Evolutionary conservation across 2,888 invertebrate species (phyloP).

Genomic region (Andrena praecox): DNA sequence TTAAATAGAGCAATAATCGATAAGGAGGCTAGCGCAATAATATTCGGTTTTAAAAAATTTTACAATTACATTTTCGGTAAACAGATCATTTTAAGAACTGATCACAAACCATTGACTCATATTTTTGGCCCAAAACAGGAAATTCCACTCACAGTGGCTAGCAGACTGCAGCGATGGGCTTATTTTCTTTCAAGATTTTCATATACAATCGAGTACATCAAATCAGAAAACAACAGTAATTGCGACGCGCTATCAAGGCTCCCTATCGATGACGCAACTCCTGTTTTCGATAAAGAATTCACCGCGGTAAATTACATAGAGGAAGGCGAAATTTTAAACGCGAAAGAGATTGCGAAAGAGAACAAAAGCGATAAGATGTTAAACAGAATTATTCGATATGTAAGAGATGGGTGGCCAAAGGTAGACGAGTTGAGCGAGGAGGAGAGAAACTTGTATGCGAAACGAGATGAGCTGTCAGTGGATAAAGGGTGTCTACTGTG

Average conservation of each 20-base stretch:
- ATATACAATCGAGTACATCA: constrained; percentile 51
- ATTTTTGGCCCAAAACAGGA: constrained; percentile 51
- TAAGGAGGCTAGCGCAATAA: constrained; percentile 58
- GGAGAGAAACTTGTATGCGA: not conserved
- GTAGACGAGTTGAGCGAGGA: no score
- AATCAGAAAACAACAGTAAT: constrained; percentile 47
- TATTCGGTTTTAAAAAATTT: constrained; percentile 58
- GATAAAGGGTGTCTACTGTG: constrained; percentile 26
- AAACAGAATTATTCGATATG: no score
- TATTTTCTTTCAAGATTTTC: constrained; percentile 57
- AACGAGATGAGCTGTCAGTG: constrained; percentile 22
- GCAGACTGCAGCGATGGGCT: constrained; percentile 49
- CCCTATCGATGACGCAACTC: constrained; percentile 28
- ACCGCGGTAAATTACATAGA: constrained; percentile 8
- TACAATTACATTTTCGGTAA: constrained; percentile 10
- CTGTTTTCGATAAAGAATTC: not conserved
- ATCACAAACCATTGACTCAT: constrained; percentile 52
- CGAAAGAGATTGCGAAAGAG: no score
- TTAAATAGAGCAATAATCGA: constrained; percentile 54
- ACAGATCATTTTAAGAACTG: constrained; percentile 51
- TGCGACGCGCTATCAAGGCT: constrained; percentile 50
- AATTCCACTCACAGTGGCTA: constrained; percentile 41
- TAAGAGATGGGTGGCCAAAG: no score
- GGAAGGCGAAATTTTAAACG: not conserved
- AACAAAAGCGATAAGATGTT: no score